Percentiles rank a stretch among this genome's conserved stretches.
Conservation (phyloP, 2,888 invertebrate genomes). For the Zonitis immaculata region DNA sequence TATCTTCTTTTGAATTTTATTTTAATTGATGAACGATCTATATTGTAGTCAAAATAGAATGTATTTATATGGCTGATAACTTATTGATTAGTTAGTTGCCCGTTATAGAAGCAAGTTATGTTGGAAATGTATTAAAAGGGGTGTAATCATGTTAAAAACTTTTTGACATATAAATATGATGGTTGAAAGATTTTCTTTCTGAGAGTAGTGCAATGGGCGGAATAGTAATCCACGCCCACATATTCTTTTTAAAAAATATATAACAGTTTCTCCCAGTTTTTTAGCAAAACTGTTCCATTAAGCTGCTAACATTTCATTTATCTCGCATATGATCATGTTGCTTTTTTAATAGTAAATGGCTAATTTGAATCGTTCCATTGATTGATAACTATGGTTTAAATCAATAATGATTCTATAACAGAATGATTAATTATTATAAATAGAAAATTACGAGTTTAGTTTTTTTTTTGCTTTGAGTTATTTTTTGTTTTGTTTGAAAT, state of each 20-base stretch:
- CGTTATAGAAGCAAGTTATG: conserved; percentile 14
- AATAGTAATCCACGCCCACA: conserved; percentile 31
- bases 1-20: too few relatives aligned
- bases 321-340: too few relatives aligned
- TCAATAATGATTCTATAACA: background rate
- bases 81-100: conserved; percentile 7
- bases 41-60: too few relatives aligned
- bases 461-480: background rate
- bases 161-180: conserved; percentile 31
- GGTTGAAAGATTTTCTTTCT: conserved; percentile 25
- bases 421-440: background rate
- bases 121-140: conserved; percentile 4
- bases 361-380: conserved; percentile 3
- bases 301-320: conserved; percentile 21
- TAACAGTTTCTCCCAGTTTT: conserved; percentile 32
- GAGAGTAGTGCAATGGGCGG: conserved; percentile 28
- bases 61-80: too few relatives aligned
- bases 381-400: background rate
- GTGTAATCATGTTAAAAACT: conserved; percentile 11
- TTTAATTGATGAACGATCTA: too few relatives aligned
- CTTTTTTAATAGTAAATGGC: conserved; percentile 2
- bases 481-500: background rate
- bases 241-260: conserved; percentile 24
- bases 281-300: conserved; percentile 31
- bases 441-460: background rate